These are phyloP conservation scores for Gobio gobio DNA, from an alignment of 2,113 vertebrate genomes.

Conservation along the genomic window DNA sequence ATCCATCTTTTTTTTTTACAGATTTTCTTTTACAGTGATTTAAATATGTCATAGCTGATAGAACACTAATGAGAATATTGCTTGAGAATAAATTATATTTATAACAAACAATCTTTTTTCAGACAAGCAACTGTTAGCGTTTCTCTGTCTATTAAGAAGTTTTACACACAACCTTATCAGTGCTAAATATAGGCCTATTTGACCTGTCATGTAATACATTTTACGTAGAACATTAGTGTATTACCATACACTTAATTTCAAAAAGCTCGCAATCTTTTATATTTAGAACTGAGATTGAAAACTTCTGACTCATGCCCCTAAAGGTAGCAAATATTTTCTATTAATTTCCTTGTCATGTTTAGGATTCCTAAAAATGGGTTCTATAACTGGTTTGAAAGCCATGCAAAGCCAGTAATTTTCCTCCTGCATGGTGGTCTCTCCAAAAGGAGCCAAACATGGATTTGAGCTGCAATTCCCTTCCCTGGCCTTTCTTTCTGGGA, in stretches of 20 bases:
- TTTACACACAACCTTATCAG: too few species aligned
- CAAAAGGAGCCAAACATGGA: conserved; percentile 10
- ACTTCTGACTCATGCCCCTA: background rate
- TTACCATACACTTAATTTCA: background rate
- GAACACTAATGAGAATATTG: too few species aligned
- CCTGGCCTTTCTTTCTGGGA: conserved; percentile 5
- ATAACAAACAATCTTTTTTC: too few species aligned
- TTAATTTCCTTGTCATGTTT: background rate
- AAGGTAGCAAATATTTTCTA: background rate
- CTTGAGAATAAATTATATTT: too few species aligned
- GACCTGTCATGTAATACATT: too few species aligned
- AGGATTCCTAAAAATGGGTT: background rate
- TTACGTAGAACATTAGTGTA: background rate
- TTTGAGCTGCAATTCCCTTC: conserved; percentile 34
- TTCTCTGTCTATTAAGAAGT: too few species aligned
- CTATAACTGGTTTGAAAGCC: background rate
- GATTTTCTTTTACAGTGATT: too few species aligned
- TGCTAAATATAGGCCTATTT: too few species aligned
- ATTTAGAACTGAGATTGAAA: background rate
- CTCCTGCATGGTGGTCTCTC: background rate
- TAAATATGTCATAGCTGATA: too few species aligned
- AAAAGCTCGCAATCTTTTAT: background rate
- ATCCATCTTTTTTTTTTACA: too few species aligned
- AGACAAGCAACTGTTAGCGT: too few species aligned
- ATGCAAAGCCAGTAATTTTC: background rate